A percentile compares a stretch with the other conserved stretches of the same genome.
Evolutionary conservation across 2,888 invertebrate genomes (phyloP).

Genomic region (Machimus atricapillus): DNA sequence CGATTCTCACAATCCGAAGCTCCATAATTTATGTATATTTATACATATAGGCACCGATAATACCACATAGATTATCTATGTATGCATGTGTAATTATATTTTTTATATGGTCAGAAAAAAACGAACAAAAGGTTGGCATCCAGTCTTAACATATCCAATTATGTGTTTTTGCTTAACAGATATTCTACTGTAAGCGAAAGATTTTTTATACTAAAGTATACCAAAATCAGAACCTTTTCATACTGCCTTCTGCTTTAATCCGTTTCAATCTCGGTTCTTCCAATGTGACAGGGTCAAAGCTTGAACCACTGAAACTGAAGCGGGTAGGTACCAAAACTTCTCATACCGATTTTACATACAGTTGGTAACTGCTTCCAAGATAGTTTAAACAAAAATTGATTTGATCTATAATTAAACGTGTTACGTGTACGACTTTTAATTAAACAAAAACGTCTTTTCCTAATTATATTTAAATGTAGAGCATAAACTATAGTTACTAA

Average conservation of each 20-base stretch:
- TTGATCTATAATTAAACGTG: too few relatives aligned
- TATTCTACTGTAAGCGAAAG: not conserved
- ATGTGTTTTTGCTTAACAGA: not conserved
- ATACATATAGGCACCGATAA: not conserved
- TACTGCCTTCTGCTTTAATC: not conserved
- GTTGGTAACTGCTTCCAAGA: not conserved
- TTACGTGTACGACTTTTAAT: too few relatives aligned
- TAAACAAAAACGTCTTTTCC: too few relatives aligned
- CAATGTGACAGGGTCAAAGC: not conserved
- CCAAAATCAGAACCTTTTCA: not conserved
- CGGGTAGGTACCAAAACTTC: not conserved
- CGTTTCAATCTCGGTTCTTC: not conserved
- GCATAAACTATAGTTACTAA: too few relatives aligned
- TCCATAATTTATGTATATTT: not conserved
- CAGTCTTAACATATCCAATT: not conserved
- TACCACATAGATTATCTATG: not conserved
- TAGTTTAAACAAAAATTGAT: not conserved
- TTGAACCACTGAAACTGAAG: not conserved
- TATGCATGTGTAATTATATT: not conserved
- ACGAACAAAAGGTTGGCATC: not conserved
- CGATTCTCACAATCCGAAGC: not conserved
- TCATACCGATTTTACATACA: not conserved
- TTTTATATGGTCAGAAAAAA: not conserved
- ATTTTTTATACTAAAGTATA: not conserved
- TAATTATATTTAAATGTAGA: too few relatives aligned